A percentile compares a stretch with the other conserved stretches of the same genome.
Evolutionary conservation across 1,140 invertebrate genomes (phyloP).

Genomic region (Acarapis woodi): DNA sequence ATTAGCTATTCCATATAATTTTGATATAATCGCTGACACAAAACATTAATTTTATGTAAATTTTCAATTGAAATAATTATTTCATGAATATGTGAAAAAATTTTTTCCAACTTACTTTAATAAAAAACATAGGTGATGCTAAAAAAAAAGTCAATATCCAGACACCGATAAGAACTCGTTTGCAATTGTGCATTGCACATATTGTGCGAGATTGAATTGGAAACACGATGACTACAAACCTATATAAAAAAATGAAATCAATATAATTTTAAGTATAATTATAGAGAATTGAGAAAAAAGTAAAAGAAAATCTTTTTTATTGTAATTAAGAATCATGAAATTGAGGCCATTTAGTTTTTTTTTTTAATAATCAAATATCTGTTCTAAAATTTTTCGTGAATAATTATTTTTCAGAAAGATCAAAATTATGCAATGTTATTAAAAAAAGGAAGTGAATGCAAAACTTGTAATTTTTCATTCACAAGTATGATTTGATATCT

Average conservation of each 20-base stretch:
- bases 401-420: no score
- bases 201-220: conserved; percentile 13
- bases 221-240: conserved; percentile 15
- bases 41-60: background rate
- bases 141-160: conserved; percentile 16
- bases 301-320: conserved; percentile 1
- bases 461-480: no score
- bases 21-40: background rate
- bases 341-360: no score
- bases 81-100: background rate
- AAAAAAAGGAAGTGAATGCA: no score
- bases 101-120: conserved; percentile 16
- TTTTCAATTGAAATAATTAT: background rate
- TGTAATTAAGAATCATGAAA: no score
- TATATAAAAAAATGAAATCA: background rate
- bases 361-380: no score
- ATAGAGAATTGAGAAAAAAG: background rate
- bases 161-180: conserved; percentile 10
- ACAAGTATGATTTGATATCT: no score
- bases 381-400: no score
- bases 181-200: conserved; percentile 13
- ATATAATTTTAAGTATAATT: background rate
- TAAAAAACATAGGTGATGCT: conserved; percentile 16
- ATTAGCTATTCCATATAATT: background rate
- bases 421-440: no score